Base-by-base conservation (phyloP, 2,797 vertebrate species). In the Gephyroberyx darwinii region DNA sequence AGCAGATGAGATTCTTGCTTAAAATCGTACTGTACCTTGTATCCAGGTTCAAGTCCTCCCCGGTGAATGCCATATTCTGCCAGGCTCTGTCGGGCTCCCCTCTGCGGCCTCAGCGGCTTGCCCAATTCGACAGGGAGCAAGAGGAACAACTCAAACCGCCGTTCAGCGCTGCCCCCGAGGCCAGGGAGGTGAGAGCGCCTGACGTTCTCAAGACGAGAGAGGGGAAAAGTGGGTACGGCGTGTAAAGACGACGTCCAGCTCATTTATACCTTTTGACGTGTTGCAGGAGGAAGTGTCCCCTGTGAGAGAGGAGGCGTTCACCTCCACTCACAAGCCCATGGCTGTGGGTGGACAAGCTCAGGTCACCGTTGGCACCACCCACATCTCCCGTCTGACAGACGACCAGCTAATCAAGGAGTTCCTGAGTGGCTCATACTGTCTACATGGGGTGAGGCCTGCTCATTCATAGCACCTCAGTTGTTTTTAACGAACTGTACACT, bases 371-470 rank as follows among this genome's bases (percentile, higher is more conserved):
- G 97, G 97, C 76, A 98, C 96, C 67, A 98, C 97, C 5, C 98
- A 98, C 87, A 99, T 99, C 86, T 99, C 98, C 70, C 97, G 95
- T 37, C 47, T 99, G 82, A 99, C 98, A 0, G 98, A 99, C 8
- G 96, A 99, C 60, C 97, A 99, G 68, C 95, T 99, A 7, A 97
- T 99, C 83, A 97, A 96, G 84, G 97, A 98, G 84, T 99, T 99
- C 86, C 95, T 99, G 51, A 98, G 96, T 52, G 98, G 98, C 45
- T 98, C 96, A 0, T 99, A 99, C 83, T 99, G 98, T 86, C 95
- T 99, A 83, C 98, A 98, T 1, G 98, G 98, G 95, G 98, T 99
- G 80, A 96, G 95, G 54, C 78, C 1, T 12, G 12, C 31, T 71
- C 37, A 13, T 22, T 47, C 41, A 0, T 3, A 37, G 3, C 26